Evolutionary conservation across 2,888 invertebrate genomes (phyloP).

Genomic region (Mythimna lalbum): DNA sequence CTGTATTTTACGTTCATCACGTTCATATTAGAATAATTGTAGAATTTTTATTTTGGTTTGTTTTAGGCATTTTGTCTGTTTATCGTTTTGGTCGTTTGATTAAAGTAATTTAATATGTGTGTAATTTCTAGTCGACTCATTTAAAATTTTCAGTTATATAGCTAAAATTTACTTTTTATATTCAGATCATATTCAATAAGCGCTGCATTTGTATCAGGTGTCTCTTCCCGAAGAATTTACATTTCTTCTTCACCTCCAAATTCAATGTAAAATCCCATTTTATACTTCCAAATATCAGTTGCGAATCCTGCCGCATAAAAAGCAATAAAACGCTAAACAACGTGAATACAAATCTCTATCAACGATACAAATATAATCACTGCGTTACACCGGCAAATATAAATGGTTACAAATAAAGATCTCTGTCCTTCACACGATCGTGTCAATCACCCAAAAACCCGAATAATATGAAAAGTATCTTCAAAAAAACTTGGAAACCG

Average conservation of each 20-base stretch:
- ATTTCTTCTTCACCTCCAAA: slow-evolving; percentile 21
- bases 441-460: slow-evolving; percentile 67
- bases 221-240: not conserved
- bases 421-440: slow-evolving; percentile 51
- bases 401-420: slow-evolving; percentile 52
- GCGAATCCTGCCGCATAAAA: slow-evolving; percentile 38
- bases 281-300: slow-evolving; percentile 37
- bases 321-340: slow-evolving; percentile 49
- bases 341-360: slow-evolving; percentile 60
- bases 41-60: not conserved
- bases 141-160: not conserved
- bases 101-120: not conserved
- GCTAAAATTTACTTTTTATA: not conserved
- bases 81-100: not conserved
- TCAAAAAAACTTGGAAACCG: slow-evolving; percentile 71
- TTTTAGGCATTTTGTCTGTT: not conserved
- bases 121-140: not conserved
- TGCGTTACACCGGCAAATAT: slow-evolving; percentile 53
- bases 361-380: slow-evolving; percentile 66
- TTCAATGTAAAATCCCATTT: slow-evolving; percentile 18
- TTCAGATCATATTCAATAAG: too few species aligned
- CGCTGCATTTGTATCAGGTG: slow-evolving; percentile 5
- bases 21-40: not conserved
- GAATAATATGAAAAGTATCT: slow-evolving; percentile 57
- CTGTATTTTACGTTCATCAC: not conserved